Evolutionary conservation across 2,888 invertebrate genomes (phyloP), one percentile per base, ranked within the genome.

Genomic region (Periphyllus acericola): DNA sequence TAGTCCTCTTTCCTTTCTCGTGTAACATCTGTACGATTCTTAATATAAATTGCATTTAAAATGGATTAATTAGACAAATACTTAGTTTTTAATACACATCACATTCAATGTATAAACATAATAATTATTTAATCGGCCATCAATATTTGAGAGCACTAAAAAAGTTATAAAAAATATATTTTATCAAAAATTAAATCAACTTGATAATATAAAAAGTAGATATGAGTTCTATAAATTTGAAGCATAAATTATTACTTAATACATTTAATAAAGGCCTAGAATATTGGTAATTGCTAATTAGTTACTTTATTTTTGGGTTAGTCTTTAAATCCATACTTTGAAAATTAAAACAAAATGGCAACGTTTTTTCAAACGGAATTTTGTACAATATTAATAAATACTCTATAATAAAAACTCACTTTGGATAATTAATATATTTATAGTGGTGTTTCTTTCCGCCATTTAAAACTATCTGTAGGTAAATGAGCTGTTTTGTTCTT

Each of bases 381-480:
- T 66, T 68, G 25, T 68, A 79, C 36, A 74, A 80, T 21, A 86
- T 52, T 66, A 87, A 60, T 46, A 87, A 81, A 80, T 72, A 80
- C 29, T 72, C 21, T 36, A n/a, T 6, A 80, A 71, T 14, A 80
- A 72, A 25, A 71, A 79, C 55, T 72, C 3, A 86, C 52, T 72
- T 72, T 66, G 8, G 25, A 55, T 55, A 4, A 72, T 29, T 71
- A 78, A 83, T 68, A 88, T 21, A 78, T 46, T 89, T 92, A 92
- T 91, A 95, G 93, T 36, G 96, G 96, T 89, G 96, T 96, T 92
- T 96, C 96, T 91, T 96, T 96, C 91, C 96, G 94, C 95, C 96
- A 95, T 90, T 96, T 96, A 91, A 96, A 95, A 90, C 96, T 96
- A 92, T 96, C 96, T 1, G 94, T 90, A 19, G 91, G 90, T 40